Evolutionary conservation across 2,113 vertebrate species (phyloP).

Genomic region (Physeter macrocephalus): DNA sequence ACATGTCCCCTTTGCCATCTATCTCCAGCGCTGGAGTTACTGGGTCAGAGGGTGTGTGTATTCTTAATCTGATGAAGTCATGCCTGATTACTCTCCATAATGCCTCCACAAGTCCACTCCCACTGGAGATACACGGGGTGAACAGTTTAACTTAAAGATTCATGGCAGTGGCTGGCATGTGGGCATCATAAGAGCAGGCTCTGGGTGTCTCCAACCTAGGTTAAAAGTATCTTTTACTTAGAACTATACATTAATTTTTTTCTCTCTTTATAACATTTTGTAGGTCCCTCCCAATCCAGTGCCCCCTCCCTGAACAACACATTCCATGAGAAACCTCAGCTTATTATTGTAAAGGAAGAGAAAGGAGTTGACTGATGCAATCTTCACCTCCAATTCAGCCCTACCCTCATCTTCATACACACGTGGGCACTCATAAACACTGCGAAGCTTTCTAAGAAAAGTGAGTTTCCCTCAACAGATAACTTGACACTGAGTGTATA

Average conservation of each 20-base stretch:
- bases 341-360: neutral
- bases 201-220: neutral
- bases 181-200: neutral
- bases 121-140: neutral
- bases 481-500: neutral
- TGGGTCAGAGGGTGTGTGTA: neutral
- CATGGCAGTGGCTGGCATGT: neutral
- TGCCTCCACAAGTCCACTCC: neutral
- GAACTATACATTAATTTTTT: neutral
- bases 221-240: neutral
- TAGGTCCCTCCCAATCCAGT: neutral
- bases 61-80: neutral
- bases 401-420: neutral
- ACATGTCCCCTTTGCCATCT: neutral
- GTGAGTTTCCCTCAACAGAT: neutral
- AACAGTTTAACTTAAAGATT: conserved; percentile 14
- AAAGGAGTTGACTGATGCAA: neutral
- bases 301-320: neutral
- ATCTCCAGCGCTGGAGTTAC: neutral
- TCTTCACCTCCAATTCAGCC: neutral
- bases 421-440: neutral
- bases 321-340: neutral
- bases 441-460: neutral
- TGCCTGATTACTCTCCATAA: neutral
- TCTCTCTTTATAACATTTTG: neutral